Evolutionary conservation across 23 tunicate genomes (phyloP).

Genomic region (Clavelina lepadiformis): DNA sequence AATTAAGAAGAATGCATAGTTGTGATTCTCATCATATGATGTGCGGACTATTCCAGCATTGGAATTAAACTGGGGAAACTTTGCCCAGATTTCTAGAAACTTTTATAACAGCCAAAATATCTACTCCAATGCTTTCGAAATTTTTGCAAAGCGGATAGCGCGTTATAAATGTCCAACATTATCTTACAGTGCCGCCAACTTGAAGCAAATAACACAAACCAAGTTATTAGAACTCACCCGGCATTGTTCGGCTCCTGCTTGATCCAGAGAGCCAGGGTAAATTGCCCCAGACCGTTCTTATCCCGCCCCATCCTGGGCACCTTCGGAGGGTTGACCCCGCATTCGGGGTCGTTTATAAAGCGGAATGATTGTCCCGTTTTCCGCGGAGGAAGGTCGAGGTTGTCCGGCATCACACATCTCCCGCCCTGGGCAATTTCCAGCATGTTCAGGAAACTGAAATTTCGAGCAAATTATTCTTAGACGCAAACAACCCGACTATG

Average conservation of each 20-base stretch:
- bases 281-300: constrained; percentile 34
- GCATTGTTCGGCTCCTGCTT: constrained; percentile 60
- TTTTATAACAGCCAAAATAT: no score
- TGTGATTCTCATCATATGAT: no score
- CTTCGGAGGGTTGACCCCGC: constrained; percentile 35
- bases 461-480: no score
- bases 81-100: no score
- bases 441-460: constrained; percentile 25
- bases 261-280: constrained; percentile 77
- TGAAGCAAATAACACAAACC: no score
- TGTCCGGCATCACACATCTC: constrained; percentile 33
- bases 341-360: constrained; percentile 33
- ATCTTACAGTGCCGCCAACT: neutral
- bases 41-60: no score
- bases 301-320: constrained; percentile 40
- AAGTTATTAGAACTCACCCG: constrained; percentile 71
- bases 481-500: no score
- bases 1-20: no score
- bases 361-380: constrained; percentile 33
- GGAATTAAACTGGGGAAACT: no score
- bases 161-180: no score
- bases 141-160: no score
- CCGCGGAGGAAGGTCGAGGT: constrained; percentile 12
- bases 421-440: constrained; percentile 51
- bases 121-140: no score